phyloP scores from a whole-genome alignment of 2,797 vertebrate species.

The Strix occidentalis region DNA sequence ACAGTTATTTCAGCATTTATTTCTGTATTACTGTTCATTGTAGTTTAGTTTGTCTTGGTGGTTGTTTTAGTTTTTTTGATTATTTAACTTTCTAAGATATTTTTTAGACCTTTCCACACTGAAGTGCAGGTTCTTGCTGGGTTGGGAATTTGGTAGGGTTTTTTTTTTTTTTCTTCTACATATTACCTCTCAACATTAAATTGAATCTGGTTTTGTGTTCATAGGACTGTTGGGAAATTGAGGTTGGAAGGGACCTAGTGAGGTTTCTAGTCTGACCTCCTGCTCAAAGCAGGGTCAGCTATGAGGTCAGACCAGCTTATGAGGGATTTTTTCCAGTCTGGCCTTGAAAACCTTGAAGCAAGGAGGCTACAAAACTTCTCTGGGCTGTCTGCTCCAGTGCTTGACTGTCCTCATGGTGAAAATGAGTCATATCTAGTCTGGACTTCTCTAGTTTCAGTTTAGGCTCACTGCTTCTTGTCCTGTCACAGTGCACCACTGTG shows the following conservation, averaged over 20 bases:
- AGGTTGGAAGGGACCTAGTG: neutral
- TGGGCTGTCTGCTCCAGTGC: neutral
- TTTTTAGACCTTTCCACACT: neutral
- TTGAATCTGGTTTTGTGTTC: neutral
- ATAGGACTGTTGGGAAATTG: neutral
- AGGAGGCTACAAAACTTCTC: neutral
- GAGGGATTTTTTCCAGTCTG: neutral
- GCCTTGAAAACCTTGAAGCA: neutral
- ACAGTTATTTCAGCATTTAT: neutral
- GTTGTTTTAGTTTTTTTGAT: neutral
- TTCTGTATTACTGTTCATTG: neutral
- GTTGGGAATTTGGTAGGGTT: neutral
- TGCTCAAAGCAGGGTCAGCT: neutral
- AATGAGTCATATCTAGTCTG: neutral
- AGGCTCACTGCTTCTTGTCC: accelerated
- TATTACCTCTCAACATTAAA: neutral
- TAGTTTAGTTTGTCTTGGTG: neutral
- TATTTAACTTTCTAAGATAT: neutral
- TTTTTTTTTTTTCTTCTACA: neutral
- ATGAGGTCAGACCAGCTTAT: neutral
- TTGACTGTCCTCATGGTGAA: neutral
- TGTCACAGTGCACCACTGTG: neutral
- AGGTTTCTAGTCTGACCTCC: neutral
- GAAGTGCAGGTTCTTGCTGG: neutral
- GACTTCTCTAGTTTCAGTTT: neutral